phyloP scores from a whole-genome alignment of 1,140 invertebrate genomes.

The Colletes gigas region DNA sequence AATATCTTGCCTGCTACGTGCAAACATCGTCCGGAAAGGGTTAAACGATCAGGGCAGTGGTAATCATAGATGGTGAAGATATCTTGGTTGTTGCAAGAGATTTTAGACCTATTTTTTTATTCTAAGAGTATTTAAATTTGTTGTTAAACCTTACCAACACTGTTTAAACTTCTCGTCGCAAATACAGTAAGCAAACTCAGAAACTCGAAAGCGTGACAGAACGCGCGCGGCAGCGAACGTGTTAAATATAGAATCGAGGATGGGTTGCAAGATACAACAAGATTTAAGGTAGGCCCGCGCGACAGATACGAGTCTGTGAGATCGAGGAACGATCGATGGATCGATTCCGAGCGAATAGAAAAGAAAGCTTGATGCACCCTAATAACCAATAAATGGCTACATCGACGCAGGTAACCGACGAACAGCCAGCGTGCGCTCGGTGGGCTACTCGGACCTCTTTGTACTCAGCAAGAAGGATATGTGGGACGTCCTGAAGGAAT shows the following conservation, averaged over 20 bases:
- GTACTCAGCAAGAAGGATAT: slow-evolving; percentile 99
- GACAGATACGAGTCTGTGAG: background rate
- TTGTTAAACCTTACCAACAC: too few species aligned
- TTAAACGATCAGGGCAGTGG: too few species aligned
- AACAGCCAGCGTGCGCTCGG: slow-evolving; percentile 97
- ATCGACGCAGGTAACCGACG: slow-evolving; percentile 92
- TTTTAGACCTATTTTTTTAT: too few species aligned
- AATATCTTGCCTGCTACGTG: too few species aligned
- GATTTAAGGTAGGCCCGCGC: background rate
- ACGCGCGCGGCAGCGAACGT: too few species aligned
- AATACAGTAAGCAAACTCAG: too few species aligned
- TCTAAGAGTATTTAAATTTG: too few species aligned
- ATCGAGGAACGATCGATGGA: slow-evolving; percentile 36
- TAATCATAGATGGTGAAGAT: too few species aligned
- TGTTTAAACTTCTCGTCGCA: too few species aligned
- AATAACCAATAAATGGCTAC: slow-evolving; percentile 81
- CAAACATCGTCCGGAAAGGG: too few species aligned
- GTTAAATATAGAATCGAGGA: background rate
- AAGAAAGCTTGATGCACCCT: slow-evolving; percentile 69
- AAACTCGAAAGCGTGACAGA: too few species aligned
- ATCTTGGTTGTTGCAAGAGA: too few species aligned
- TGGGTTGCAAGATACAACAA: background rate
- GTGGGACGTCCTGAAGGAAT: slow-evolving; percentile 99
- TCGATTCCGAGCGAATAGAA: slow-evolving; percentile 54
- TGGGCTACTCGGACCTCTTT: slow-evolving; percentile 99